Conservation (phyloP, 2,113 vertebrate genomes). For the Phycodurus eques region DNA sequence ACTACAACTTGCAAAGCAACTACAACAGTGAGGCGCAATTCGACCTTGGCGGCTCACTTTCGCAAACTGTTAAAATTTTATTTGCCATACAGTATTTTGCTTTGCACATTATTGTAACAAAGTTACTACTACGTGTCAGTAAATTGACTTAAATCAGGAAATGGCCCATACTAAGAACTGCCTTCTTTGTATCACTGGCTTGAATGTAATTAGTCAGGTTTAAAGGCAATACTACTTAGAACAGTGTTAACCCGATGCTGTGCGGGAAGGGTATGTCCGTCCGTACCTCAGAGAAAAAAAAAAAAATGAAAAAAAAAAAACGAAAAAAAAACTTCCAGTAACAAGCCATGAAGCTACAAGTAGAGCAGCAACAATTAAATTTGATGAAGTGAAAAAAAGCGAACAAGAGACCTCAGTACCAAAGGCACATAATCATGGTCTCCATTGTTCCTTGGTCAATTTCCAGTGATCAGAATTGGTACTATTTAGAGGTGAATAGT, state of each 20-base stretch:
- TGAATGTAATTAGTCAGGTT: constrained; percentile 27
- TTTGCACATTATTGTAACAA: constrained; percentile 15
- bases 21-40: constrained; percentile 28
- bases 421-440: background rate
- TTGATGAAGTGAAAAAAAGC: background rate
- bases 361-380: constrained; percentile 27
- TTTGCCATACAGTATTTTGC: constrained; percentile 15
- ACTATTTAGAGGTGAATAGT: background rate
- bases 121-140: constrained; percentile 13
- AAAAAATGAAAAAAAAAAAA: background rate
- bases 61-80: constrained; percentile 36
- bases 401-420: background rate
- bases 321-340: constrained; percentile 30
- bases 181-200: constrained; percentile 8
- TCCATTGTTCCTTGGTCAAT: background rate
- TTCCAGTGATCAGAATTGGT: background rate
- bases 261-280: background rate
- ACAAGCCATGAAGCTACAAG: constrained; percentile 32
- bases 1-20: constrained; percentile 1
- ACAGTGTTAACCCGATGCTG: constrained; percentile 24
- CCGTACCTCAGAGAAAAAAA: background rate
- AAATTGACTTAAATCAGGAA: constrained; percentile 22
- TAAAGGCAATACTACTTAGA: constrained; percentile 19
- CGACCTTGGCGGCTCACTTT: background rate
- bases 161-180: constrained; percentile 32